Base-by-base conservation (phyloP, 2,113 vertebrate species). In the Ceyx margarethae region DNA sequence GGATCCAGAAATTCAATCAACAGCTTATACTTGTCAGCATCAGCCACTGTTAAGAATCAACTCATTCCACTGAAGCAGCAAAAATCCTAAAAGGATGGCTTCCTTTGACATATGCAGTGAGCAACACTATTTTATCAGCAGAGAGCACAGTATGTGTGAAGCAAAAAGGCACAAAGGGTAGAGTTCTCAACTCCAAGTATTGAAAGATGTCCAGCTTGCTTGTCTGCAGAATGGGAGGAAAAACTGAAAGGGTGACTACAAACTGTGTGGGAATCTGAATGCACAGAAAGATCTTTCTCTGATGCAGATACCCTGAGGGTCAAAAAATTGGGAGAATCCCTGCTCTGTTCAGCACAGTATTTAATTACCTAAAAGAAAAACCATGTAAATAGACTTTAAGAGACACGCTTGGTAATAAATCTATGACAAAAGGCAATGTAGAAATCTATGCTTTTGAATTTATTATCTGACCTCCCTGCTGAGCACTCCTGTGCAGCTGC, bases 391-490 rank as follows among this genome's bases (percentile, higher is more conserved):
- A 93, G 80, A 85, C 67, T 92, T 93, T 79, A 87, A 90, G 93
- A 95, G 82, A 90, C 77, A 79, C 56, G 21, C 67, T 91, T 80
- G 89, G 81, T 92, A 92, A 95, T 95, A 89, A 93, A 95, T 95
- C 91, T 96, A 43, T 81, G 87, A 96, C 77, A 94, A 95, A 95
- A 94, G 80, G 82, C 91, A 94, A 73, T 81, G 87, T 62, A 89
- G 80, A 95, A 91, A 94, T 82, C 81, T 72, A 71, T 86, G 85
- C 90, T 89, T 95, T 91, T 89, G 90, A 95, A 96, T 95, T 93
- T 95, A 95, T 96, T 93, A 87, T 76, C 78, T 89, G 93, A 95
- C 90, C 89, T 95, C 79, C 95, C 94, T 61, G 90, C 91, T 95
- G 85, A 90, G 94, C 71, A 81, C 81, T 93, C 95, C 95, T 79